Percentiles rank a stretch among this genome's conserved stretches.
Evolutionary conservation across 2,888 invertebrate genomes (phyloP).

Genomic region (Notocelia uddmanniana): DNA sequence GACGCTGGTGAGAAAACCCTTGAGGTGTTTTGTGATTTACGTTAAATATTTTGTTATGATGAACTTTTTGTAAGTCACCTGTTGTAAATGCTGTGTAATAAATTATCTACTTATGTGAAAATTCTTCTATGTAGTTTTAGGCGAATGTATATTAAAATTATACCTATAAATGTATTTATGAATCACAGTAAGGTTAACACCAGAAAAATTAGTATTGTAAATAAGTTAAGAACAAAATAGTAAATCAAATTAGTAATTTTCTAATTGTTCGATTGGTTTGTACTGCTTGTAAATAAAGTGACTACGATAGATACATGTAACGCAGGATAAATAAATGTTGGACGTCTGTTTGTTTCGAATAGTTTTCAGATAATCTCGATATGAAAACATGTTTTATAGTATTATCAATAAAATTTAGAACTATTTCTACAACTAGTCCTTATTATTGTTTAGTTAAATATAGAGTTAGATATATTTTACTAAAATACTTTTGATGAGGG

Average conservation of each 20-base stretch:
- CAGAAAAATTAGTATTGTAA: constrained; percentile 82
- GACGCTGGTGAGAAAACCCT: constrained; percentile 58
- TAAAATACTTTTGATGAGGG: constrained; percentile 67
- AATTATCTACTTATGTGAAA: constrained; percentile 64
- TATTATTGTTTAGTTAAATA: constrained; percentile 75
- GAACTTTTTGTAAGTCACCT: constrained; percentile 67
- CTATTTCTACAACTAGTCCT: constrained; percentile 84
- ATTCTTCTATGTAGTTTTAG: constrained; percentile 74
- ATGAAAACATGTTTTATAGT: constrained; percentile 61
- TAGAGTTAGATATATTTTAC: constrained; percentile 77
- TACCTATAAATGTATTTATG: constrained; percentile 82
- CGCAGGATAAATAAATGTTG: constrained; percentile 52
- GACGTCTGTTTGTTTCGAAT: constrained; percentile 54
- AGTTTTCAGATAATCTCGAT: constrained; percentile 53
- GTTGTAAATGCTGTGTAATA: constrained; percentile 76
- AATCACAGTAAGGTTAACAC: constrained; percentile 85
- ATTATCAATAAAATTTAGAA: constrained; percentile 68
- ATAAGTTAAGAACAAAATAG: constrained; percentile 77
- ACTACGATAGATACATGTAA: constrained; percentile 58
- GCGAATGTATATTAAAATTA: constrained; percentile 80
- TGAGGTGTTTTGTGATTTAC: constrained; percentile 59
- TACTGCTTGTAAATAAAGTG: constrained; percentile 76
- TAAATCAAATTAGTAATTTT: constrained; percentile 68
- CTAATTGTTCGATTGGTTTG: constrained; percentile 69
- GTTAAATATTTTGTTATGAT: constrained; percentile 57